phyloP scores from a whole-genome alignment of 2,888 invertebrate species.

The Cyrtodaria siliqua region DNA sequence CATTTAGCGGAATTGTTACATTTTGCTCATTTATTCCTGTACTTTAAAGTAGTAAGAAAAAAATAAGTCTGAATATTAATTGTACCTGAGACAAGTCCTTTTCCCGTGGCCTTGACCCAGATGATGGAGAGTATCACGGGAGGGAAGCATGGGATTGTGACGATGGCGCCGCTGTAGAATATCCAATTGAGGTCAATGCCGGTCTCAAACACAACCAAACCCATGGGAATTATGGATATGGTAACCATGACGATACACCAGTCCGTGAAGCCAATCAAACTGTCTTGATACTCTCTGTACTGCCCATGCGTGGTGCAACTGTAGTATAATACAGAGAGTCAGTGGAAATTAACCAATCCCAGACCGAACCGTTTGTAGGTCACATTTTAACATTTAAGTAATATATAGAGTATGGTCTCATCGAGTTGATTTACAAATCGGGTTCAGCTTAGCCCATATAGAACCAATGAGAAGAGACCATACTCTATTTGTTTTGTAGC shows the following conservation, averaged over 20 bases:
- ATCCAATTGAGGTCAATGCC: constrained; percentile 84
- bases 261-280: constrained; percentile 81
- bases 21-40: too few relatives aligned
- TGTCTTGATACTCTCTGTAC: constrained; percentile 80
- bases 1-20: too few relatives aligned
- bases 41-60: too few relatives aligned
- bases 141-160: constrained; percentile 83
- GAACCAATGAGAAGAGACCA: too few relatives aligned
- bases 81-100: constrained; percentile 79
- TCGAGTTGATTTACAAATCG: too few relatives aligned
- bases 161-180: constrained; percentile 84
- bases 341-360: too few relatives aligned
- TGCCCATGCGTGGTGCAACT: constrained; percentile 81
- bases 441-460: too few relatives aligned
- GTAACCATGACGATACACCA: constrained; percentile 84
- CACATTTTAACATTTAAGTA: too few relatives aligned
- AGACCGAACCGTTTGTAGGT: too few relatives aligned
- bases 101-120: constrained; percentile 82
- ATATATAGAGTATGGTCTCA: too few relatives aligned
- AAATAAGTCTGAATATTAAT: too few relatives aligned
- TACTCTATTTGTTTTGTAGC: too few relatives aligned
- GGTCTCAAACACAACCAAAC: constrained; percentile 80
- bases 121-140: constrained; percentile 82
- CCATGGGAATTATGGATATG: constrained; percentile 81
- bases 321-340: background rate